Evolutionary conservation across 2,888 invertebrate genomes (phyloP).

Genomic region (Andrena hattorfiana): DNA sequence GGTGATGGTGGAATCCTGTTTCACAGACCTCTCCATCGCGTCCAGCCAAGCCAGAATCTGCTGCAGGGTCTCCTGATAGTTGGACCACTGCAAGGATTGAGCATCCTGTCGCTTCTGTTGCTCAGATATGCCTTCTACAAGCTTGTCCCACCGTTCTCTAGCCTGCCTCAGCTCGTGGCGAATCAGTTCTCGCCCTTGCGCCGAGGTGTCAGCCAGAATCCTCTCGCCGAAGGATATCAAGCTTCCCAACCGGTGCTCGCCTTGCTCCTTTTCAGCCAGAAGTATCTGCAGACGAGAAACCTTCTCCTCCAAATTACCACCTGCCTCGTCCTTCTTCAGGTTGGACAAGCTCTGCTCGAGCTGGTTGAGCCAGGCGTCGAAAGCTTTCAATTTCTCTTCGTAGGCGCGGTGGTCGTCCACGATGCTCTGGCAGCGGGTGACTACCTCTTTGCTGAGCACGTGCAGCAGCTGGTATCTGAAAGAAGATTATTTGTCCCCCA

Average conservation of each 20-base stretch:
- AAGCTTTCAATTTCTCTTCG: constrained; percentile 90
- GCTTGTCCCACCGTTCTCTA: constrained; percentile 94
- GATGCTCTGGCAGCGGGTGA: constrained; percentile 93
- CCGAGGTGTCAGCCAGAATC: constrained; percentile 96
- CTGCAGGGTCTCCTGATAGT: constrained; percentile 94
- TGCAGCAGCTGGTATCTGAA: constrained; percentile 91
- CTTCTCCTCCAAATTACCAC: constrained; percentile 88
- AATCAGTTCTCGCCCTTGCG: constrained; percentile 95
- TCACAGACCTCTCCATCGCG: constrained; percentile 92
- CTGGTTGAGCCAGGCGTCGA: constrained; percentile 91
- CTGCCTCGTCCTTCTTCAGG: constrained; percentile 88
- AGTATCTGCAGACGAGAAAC: constrained; percentile 90
- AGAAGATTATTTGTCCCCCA: background rate
- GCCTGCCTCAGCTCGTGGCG: constrained; percentile 93
- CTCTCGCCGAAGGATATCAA: constrained; percentile 93
- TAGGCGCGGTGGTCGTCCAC: constrained; percentile 94
- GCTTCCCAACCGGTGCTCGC: constrained; percentile 91
- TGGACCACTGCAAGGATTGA: constrained; percentile 93
- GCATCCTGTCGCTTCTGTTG: constrained; percentile 94
- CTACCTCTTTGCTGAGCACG: constrained; percentile 93
- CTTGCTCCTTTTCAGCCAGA: constrained; percentile 93
- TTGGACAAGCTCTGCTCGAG: constrained; percentile 90
- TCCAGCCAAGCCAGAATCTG: constrained; percentile 95
- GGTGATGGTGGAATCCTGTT: constrained; percentile 89
- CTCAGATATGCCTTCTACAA: constrained; percentile 93